phyloP scores from a whole-genome alignment of 1,140 invertebrate species.

The Chionoecetes opilio region DNA sequence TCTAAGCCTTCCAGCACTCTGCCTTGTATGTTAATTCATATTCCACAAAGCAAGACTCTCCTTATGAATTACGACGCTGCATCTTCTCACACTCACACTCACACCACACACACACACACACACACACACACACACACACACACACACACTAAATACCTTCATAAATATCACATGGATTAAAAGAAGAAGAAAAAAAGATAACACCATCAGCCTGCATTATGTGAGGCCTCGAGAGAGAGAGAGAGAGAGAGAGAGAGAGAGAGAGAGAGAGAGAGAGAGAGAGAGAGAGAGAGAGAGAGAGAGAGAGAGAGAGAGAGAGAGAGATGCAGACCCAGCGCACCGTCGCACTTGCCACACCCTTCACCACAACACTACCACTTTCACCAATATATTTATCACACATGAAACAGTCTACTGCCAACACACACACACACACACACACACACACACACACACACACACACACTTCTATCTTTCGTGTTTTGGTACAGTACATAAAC shows the following conservation, averaged over 20 bases:
- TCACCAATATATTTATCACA: background rate
- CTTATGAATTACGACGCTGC: background rate
- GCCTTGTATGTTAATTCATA: background rate
- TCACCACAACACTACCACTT: background rate
- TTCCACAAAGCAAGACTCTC: background rate
- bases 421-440: too few species aligned
- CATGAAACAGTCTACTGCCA: background rate
- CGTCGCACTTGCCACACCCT: background rate
- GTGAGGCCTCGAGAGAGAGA: too few species aligned
- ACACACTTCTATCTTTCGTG: background rate
- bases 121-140: conserved; percentile 39
- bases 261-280: too few species aligned
- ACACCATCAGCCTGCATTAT: background rate
- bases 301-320: too few species aligned
- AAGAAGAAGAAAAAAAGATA: background rate
- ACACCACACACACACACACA: conserved; percentile 53
- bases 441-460: background rate
- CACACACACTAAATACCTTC: background rate
- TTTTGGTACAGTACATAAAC: background rate
- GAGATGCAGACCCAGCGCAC: too few species aligned
- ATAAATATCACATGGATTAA: background rate
- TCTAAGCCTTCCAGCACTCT: background rate
- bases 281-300: too few species aligned
- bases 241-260: too few species aligned
- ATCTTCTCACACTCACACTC: background rate